These are phyloP conservation scores for Forbesichthys papilliferus DNA, from an alignment of 2,113 vertebrate genomes.

Conservation along the genomic window DNA sequence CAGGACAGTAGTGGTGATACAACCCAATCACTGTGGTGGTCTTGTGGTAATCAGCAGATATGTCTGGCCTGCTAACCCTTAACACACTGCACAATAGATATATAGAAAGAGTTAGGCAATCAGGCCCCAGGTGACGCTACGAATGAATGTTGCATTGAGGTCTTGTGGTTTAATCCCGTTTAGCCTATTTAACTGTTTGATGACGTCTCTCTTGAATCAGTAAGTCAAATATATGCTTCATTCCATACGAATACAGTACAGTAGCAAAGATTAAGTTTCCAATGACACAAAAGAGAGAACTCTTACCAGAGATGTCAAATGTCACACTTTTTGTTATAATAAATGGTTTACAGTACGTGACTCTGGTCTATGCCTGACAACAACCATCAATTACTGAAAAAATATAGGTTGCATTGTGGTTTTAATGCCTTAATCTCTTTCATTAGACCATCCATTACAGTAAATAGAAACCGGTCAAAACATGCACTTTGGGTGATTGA, in stretches of 20 bases:
- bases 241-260: background rate
- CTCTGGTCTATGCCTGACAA: conserved; percentile 2
- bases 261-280: background rate
- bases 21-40: conserved; percentile 16
- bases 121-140: conserved; percentile 37
- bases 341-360: background rate
- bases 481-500: conserved; percentile 25
- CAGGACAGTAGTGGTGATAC: conserved; percentile 10
- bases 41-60: conserved; percentile 42
- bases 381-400: conserved; percentile 7
- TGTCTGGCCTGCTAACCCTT: conserved; percentile 46
- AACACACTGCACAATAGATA: conserved; percentile 38
- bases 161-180: conserved; percentile 11
- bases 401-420: background rate
- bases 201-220: background rate
- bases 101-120: conserved; percentile 20
- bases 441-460: background rate
- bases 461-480: background rate
- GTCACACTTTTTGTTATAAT: background rate
- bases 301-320: conserved; percentile 2
- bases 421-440: background rate
- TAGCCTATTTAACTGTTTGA: conserved; percentile 34
- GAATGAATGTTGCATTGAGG: conserved; percentile 35
- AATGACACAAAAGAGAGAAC: background rate
- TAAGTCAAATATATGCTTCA: background rate